Evolutionary conservation across 2,113 vertebrate species (phyloP), one percentile per base, ranked within the genome.

Genomic region (Oreochromis tanganicae): DNA sequence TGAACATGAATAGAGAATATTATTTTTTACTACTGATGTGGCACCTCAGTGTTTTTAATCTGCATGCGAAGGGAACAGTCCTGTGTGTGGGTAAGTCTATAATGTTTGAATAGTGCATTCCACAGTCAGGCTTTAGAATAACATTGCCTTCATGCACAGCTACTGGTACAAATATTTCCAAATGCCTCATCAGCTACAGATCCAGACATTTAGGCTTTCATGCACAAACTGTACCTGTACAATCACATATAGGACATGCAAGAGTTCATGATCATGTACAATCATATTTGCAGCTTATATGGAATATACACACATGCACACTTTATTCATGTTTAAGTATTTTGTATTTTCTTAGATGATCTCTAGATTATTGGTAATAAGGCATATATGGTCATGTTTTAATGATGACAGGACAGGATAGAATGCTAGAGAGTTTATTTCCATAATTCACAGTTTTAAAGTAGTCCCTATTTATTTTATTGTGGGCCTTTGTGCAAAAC

Each of bases 31-130:
- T 5, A 16, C 17, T 27, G 78, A 85, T 52, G 46, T 85, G 38
- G 21, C 5, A 14, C 56, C 19, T 82, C 82, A 56, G 68, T 87
- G 84, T 92, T 94, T 93, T 88, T 86, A 87, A 83, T 92, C 57
- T 61, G 55, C 73, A 43, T 91, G 89, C 78, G 84, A 89, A 89
- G 68, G 81, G 88, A 89, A 61, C 81, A 73, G 73, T 89, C 50
- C 87, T 87, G 85, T 84, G 88, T 82, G 87, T 88, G 89, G 73
- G 80, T 21, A 43, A 75, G 75, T 75, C 80, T 63, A 29, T 83
- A 29, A 85, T 96, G 96, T 96, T 96, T 96, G 92, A 92, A 95
- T 38, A 95, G 94, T 81, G 84, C 95, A 96, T 97, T 96, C 95
- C 95, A 89, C 92, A 94, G 93, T 87, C 85, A 87, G 92, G 87